Evolutionary conservation across 2,113 vertebrate species (phyloP), one percentile per base, ranked within the genome.

Genomic region (Carollia perspicillata): DNA sequence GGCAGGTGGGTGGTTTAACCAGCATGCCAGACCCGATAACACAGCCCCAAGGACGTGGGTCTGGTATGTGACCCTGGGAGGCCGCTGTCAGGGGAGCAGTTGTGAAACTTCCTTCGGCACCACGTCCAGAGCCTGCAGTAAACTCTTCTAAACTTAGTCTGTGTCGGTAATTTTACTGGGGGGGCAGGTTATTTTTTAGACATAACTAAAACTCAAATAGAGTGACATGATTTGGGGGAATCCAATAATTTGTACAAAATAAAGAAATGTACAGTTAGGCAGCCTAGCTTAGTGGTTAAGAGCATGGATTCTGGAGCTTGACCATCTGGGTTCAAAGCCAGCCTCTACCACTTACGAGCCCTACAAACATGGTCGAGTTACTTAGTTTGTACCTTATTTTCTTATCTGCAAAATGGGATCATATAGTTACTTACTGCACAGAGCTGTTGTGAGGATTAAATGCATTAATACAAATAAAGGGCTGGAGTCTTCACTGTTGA

Each of bases 121-220:
- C 47, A 42, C 4, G 53, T 89, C 55, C 16, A 89, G 74, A 75
- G 80, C 69, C 23, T 68, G 51, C 23, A 18, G 51, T 53, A 44
- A 74, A 51, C 86, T 87, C 60, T 65, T 97, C 49, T 51, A 63
- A 55, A 83, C 84, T 91, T 74, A 79, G 79, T 93, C 30, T 44
- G 42, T 58, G n/a, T 68, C 83, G 68, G 33, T 51, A 78, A 87
- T 86, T 93, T 97, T 44, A 71, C 65, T 58, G 28, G 53, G 80
- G 87, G 35, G 12, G 51, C 33, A 49, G 65, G 13, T 63, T 71
- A 44, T 35, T 74, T 78, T 90, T 75, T 42, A 77, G 53, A 87
- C 66, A 88, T 40, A 72, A 79, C 77, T 40, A 68, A 79, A 79
- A 79, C 74, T 79, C 69, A 83, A 94, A 23, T 42, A 26, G n/a